Evolutionary conservation across 1,140 invertebrate genomes (phyloP).

Genomic region (Ditylenchus dipsaci): DNA sequence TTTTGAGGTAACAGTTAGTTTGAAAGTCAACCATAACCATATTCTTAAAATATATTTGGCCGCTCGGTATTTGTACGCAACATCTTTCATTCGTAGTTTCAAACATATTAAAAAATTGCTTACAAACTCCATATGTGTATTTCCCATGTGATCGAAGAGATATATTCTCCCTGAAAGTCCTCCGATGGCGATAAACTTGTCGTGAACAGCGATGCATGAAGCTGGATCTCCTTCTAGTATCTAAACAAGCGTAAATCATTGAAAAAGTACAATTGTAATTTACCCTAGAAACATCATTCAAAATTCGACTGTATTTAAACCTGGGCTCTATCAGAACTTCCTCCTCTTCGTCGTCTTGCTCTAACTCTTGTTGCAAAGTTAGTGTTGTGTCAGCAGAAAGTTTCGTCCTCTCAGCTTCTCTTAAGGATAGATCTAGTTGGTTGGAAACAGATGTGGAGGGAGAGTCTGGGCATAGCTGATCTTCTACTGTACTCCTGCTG

Average conservation of each 20-base stretch:
- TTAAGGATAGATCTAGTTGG: background rate
- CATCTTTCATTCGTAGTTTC: no score
- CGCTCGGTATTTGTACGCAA: no score
- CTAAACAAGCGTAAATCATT: slow-evolving; percentile 22
- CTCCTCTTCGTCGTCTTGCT: slow-evolving; percentile 34
- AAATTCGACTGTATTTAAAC: slow-evolving; percentile 61
- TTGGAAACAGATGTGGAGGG: background rate
- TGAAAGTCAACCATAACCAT: background rate
- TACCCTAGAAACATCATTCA: slow-evolving; percentile 58
- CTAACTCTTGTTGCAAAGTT: slow-evolving; percentile 3
- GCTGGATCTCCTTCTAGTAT: slow-evolving; percentile 59
- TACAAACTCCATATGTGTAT: slow-evolving; percentile 59
- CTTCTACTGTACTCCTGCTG: background rate
- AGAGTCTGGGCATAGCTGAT: background rate
- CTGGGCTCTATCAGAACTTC: slow-evolving; percentile 57
- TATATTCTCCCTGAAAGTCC: slow-evolving; percentile 61
- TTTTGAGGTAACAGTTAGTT: no score
- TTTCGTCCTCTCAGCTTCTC: background rate
- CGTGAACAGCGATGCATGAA: slow-evolving; percentile 62
- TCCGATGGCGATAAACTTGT: slow-evolving; percentile 59
- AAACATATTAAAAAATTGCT: background rate
- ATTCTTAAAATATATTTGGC: no score
- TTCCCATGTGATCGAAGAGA: slow-evolving; percentile 61
- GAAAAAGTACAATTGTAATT: background rate
- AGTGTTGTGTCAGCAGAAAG: background rate